These are phyloP conservation scores for Cheirogaleus medius DNA, from an alignment of 2,113 vertebrate genomes.

Conservation along the genomic window DNA sequence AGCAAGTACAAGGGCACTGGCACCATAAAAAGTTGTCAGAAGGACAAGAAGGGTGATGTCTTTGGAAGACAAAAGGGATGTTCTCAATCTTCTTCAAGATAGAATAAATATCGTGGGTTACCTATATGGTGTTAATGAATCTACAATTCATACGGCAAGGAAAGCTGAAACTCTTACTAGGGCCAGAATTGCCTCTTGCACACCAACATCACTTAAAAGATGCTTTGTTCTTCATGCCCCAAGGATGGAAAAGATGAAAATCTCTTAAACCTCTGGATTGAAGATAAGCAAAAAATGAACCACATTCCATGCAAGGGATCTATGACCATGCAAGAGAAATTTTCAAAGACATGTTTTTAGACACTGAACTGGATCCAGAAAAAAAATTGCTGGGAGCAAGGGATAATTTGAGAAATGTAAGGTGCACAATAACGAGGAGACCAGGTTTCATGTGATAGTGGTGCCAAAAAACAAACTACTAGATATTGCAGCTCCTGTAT, in stretches of 20 bases:
- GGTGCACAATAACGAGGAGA: neutral
- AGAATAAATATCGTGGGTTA: neutral
- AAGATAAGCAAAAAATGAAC: constrained; percentile 26
- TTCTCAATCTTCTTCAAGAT: neutral
- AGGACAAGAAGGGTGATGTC: neutral
- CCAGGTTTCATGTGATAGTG: neutral
- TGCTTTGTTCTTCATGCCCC: neutral
- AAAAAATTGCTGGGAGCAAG: neutral
- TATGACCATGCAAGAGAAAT: neutral
- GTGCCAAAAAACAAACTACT: neutral
- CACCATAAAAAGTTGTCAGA: neutral
- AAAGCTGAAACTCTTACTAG: constrained; percentile 25
- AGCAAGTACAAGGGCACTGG: neutral
- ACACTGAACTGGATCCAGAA: neutral
- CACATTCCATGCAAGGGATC: neutral
- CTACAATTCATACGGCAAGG: neutral
- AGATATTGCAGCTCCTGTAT: neutral
- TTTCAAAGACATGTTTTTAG: constrained; percentile 11
- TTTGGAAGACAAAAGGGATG: constrained; percentile 28
- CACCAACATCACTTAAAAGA: neutral
- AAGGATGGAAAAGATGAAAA: constrained; percentile 12
- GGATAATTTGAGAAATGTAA: neutral
- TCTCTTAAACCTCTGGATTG: constrained; percentile 16
- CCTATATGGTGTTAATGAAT: constrained; percentile 5
- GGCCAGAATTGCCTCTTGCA: neutral